A percentile compares a stretch with the other conserved stretches of the same genome.
These are phyloP conservation scores for Daphoenositta chrysoptera DNA, from an alignment of 2,113 vertebrate species.

Conservation along the genomic window DNA sequence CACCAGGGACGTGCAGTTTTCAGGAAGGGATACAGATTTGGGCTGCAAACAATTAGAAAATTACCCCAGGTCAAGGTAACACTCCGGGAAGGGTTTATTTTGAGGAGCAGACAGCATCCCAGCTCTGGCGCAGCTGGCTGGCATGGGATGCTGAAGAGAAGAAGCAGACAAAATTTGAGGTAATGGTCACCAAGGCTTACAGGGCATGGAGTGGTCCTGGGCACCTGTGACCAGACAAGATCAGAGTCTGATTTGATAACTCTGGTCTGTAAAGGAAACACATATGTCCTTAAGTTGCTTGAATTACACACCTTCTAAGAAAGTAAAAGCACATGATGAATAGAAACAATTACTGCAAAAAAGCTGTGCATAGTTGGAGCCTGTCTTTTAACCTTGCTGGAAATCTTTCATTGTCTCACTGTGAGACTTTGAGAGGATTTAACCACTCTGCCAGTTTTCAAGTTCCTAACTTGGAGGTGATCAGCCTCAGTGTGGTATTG, in stretches of 20 bases:
- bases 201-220: fast-evolving
- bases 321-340: neutral
- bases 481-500: neutral
- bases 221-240: neutral
- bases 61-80: neutral
- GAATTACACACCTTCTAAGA: neutral
- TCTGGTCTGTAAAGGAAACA: neutral
- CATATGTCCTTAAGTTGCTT: neutral
- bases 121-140: neutral
- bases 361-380: neutral
- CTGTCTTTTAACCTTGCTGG: neutral
- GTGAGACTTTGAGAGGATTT: neutral
- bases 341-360: neutral
- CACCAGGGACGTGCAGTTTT: neutral
- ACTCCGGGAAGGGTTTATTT: neutral
- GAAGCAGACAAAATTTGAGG: neutral
- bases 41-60: neutral
- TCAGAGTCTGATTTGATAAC: neutral
- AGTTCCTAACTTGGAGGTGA: neutral
- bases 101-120: neutral
- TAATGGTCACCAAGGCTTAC: neutral
- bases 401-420: neutral
- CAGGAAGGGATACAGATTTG: neutral
- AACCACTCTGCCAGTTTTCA: neutral
- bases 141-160: neutral